Evolutionary conservation across 2,113 vertebrate genomes (phyloP).

Genomic region (Haemorhous mexicanus): DNA sequence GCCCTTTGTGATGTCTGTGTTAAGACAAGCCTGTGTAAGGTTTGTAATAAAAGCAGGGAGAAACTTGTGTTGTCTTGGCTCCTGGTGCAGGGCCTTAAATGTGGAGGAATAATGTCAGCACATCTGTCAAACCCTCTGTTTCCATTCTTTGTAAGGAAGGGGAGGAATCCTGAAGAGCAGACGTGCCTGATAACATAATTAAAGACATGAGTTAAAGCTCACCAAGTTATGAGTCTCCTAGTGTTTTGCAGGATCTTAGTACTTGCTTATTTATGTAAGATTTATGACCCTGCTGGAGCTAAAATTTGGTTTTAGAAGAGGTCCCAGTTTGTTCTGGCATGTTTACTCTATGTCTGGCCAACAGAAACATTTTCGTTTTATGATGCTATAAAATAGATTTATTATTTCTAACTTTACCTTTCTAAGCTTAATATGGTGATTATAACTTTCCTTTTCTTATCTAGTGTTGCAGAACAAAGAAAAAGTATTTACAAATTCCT

Average conservation of each 20-base stretch:
- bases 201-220: background rate
- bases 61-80: background rate
- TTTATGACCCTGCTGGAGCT: background rate
- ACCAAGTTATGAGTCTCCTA: background rate
- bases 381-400: background rate
- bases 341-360: background rate
- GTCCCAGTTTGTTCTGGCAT: background rate
- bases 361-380: background rate
- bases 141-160: background rate
- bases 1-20: background rate
- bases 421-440: background rate
- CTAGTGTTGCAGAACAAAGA: constrained; percentile 88
- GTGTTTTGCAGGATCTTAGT: background rate
- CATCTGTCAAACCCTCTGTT: background rate
- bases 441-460: constrained; percentile 29
- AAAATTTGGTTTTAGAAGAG: background rate
- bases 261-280: background rate
- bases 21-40: background rate
- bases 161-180: background rate
- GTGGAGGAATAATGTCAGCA: background rate
- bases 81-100: background rate
- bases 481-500: constrained; percentile 88
- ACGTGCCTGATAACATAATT: background rate
- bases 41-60: background rate
- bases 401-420: background rate